phyloP scores from a whole-genome alignment of 2,888 invertebrate genomes.

The Catonia carolina region DNA sequence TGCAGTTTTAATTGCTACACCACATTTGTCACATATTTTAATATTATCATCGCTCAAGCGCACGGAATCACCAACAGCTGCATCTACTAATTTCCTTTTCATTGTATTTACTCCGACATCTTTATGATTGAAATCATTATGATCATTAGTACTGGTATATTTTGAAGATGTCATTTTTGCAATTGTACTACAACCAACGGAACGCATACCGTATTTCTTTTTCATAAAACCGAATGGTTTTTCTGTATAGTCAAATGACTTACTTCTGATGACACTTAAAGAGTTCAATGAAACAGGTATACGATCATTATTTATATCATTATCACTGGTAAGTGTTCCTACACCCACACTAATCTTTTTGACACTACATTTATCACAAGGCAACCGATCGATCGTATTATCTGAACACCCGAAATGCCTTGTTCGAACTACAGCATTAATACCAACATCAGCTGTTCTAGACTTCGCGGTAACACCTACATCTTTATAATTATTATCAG shows the following conservation, averaged over 20 bases:
- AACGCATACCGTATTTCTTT: slow-evolving; percentile 35
- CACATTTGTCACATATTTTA: slow-evolving; percentile 54
- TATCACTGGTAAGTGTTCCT: slow-evolving; percentile 48
- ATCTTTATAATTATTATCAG: slow-evolving; percentile 33
- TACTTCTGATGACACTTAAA: slow-evolving; percentile 47
- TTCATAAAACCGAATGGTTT: slow-evolving; percentile 45
- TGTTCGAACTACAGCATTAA: slow-evolving; percentile 43
- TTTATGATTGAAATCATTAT: slow-evolving; percentile 20
- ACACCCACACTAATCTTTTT: slow-evolving; percentile 51
- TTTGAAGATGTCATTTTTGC: slow-evolving; percentile 15
- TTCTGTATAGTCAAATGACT: slow-evolving; percentile 55
- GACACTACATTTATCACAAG: slow-evolving; percentile 49
- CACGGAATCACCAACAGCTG: slow-evolving; percentile 48
- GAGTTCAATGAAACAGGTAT: slow-evolving; percentile 45
- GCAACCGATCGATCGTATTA: slow-evolving; percentile 44
- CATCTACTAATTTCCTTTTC: slow-evolving; percentile 45
- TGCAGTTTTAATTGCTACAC: slow-evolving; percentile 49
- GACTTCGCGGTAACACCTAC: slow-evolving; percentile 42
- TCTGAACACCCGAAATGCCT: slow-evolving; percentile 47
- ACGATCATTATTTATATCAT: slow-evolving; percentile 36
- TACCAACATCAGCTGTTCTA: slow-evolving; percentile 39
- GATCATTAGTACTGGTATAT: slow-evolving; percentile 29
- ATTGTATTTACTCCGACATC: slow-evolving; percentile 36
- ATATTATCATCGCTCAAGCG: slow-evolving; percentile 36
- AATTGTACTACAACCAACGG: slow-evolving; percentile 20